phyloP scores from a whole-genome alignment of 2,797 vertebrate genomes.

The Pseudocheirus occidentalis region DNA sequence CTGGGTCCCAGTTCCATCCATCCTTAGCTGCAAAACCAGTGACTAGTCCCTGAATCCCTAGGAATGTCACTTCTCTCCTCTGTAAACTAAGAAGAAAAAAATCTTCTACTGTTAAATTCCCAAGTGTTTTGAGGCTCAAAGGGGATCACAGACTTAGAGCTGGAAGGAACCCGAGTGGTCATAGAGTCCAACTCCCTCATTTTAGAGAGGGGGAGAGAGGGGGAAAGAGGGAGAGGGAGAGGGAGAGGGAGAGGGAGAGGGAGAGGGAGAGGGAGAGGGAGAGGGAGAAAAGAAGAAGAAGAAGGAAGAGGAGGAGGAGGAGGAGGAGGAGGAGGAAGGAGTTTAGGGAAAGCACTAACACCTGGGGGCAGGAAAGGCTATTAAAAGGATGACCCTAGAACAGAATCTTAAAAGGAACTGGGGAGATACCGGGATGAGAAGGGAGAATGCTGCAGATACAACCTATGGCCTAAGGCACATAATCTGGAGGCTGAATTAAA shows the following conservation, averaged over 20 bases:
- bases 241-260: fast-evolving
- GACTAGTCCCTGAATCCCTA: neutral
- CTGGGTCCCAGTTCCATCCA: too few relatives aligned
- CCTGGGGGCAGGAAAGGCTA: neutral
- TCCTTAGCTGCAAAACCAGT: too few relatives aligned
- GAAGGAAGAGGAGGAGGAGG: fast-evolving
- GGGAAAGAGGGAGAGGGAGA: too few relatives aligned
- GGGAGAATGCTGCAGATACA: neutral
- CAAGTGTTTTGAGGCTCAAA: too few relatives aligned
- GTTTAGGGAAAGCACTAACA: neutral
- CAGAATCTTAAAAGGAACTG: neutral
- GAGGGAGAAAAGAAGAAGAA: fast-evolving
- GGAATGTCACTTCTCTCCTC: fast-evolving
- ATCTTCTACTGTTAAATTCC: neutral
- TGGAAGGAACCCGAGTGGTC: too few relatives aligned
- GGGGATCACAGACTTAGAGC: too few relatives aligned
- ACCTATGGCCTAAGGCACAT: fast-evolving
- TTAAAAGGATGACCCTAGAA: neutral
- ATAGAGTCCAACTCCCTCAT: too few relatives aligned
- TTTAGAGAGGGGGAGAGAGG: too few relatives aligned
- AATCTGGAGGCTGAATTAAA: constrained; percentile 11
- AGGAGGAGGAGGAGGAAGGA: neutral
- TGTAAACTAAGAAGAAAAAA: fast-evolving
- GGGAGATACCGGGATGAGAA: neutral
- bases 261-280: fast-evolving